Conservation (phyloP, 2,888 invertebrate species). For the Xylota sylvarum region DNA sequence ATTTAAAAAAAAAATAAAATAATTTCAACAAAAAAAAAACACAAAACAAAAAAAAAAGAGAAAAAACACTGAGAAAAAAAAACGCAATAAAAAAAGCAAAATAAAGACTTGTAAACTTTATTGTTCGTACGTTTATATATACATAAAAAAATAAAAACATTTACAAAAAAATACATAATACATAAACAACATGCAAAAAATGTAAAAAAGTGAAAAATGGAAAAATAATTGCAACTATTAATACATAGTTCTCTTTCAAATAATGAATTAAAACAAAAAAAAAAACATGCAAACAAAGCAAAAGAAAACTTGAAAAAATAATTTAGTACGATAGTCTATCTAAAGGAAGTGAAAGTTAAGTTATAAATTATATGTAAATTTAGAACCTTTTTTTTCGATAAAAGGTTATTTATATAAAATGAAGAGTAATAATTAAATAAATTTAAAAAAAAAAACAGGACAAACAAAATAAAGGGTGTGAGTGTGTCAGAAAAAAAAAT, state of each 20-base stretch:
- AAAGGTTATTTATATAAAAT: conserved; percentile 56
- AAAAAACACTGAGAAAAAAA: conserved; percentile 78
- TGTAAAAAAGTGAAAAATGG: conserved; percentile 60
- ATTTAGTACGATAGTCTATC: conserved; percentile 68
- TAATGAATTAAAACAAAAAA: conserved; percentile 58
- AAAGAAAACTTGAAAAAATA: conserved; percentile 60
- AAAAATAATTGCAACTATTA: conserved; percentile 61
- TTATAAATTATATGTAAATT: conserved; percentile 72
- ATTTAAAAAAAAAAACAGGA: conserved; percentile 42
- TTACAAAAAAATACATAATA: conserved; percentile 72
- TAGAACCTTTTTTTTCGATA: conserved; percentile 59
- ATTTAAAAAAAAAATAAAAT: conserved; percentile 59
- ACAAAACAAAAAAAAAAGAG: conserved; percentile 68
- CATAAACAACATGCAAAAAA: conserved; percentile 59
- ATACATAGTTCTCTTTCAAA: conserved; percentile 63
- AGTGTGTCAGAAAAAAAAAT: conserved; percentile 58
- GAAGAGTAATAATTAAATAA: conserved; percentile 39
- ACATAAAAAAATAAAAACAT: conserved; percentile 68
- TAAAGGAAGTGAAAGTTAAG: conserved; percentile 71
- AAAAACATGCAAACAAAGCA: conserved; percentile 42
- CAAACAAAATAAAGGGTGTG: conserved; percentile 58
- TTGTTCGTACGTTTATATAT: conserved; percentile 81
- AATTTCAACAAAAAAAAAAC: conserved; percentile 56
- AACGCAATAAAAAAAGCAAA: conserved; percentile 84
- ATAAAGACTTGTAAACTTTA: conserved; percentile 84